These are phyloP conservation scores for Oryzias sinensis DNA, from an alignment of 2,797 vertebrate genomes.

Conservation along the genomic window DNA sequence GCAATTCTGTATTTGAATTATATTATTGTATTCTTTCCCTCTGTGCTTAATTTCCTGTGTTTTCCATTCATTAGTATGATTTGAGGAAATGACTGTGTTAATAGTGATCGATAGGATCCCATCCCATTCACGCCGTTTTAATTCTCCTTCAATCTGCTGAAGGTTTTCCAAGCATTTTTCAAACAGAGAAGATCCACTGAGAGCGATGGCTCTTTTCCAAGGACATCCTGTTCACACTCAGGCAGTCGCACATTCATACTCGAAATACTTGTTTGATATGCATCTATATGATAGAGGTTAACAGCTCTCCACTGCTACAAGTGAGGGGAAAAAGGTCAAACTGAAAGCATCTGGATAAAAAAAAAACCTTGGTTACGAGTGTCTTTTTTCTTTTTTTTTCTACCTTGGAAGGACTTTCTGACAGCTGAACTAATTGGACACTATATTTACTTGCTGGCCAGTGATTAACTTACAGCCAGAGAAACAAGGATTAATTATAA, in stretches of 20 bases:
- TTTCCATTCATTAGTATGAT: too few species aligned
- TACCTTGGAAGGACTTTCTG: constrained; percentile 28
- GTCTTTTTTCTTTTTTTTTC: constrained; percentile 3
- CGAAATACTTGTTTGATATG: background rate
- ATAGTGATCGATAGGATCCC: too few species aligned
- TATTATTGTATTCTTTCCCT: too few species aligned
- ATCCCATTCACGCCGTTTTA: too few species aligned
- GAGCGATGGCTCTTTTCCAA: too few species aligned
- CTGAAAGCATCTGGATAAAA: background rate
- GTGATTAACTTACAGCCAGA: constrained; percentile 29
- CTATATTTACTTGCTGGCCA: constrained; percentile 30
- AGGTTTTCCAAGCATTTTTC: too few species aligned
- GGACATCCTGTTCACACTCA: too few species aligned
- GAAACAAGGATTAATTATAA: constrained; percentile 38
- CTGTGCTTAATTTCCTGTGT: too few species aligned
- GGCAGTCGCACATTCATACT: background rate
- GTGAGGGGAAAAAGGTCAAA: background rate
- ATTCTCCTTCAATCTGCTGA: too few species aligned
- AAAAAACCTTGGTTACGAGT: constrained; percentile 4
- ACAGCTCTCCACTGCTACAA: background rate
- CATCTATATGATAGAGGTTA: background rate
- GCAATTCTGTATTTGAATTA: too few species aligned
- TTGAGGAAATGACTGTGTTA: too few species aligned
- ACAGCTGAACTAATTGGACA: constrained; percentile 34
- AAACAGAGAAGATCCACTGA: too few species aligned